Evolutionary conservation across 1,140 invertebrate genomes (phyloP), one percentile per base, ranked within the genome.

Genomic region (Macrobrachium nipponense): DNA sequence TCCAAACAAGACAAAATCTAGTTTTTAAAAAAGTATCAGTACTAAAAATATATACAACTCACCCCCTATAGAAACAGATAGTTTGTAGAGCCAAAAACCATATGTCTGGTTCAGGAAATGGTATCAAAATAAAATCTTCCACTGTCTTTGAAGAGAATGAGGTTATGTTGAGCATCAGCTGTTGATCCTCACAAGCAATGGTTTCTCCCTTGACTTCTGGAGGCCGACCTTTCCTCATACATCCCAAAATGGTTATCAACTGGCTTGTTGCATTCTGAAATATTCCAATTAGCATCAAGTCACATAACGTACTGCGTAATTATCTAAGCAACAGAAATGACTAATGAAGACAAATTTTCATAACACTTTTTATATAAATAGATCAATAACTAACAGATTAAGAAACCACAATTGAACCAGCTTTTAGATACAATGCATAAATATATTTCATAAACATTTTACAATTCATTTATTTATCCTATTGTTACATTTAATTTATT

Each of bases 41-140:
- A 36, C 4, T 36, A 36, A 36, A 36, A 36, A 36, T 36, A 36
- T 36, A 36, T 36, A 51, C 51, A 51, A 51, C 75, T 82, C 44
- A 79, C 83, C 87, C 87, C 60, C 82, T 61, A 43, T 87, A 75
- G 64, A 86, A 89, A 86, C 91, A 91, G 43, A 83, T 72, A 27
- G 89, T 88, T 70, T 89, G 86, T 20, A 91, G 79, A 23, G 90
- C 89, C 15, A 91, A 75, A 83, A 95, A 96, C 95, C 95, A 97
- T 18, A 91, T 90, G 0, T 95, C 96, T 18, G 94, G 93, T 89
- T 96, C 95, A 0, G 96, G 96, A 90, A 94, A 97, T 3, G 96
- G 96, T 17, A 96, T 94, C 86, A 95, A 92, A 12, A 95, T 89
- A 73, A 87, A 91, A 51, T 89, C 87, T 76, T 80, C 68, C 3